Conservation (phyloP, 2,113 vertebrate genomes). For the Sinocyclocheilus anshuiensis region DNA sequence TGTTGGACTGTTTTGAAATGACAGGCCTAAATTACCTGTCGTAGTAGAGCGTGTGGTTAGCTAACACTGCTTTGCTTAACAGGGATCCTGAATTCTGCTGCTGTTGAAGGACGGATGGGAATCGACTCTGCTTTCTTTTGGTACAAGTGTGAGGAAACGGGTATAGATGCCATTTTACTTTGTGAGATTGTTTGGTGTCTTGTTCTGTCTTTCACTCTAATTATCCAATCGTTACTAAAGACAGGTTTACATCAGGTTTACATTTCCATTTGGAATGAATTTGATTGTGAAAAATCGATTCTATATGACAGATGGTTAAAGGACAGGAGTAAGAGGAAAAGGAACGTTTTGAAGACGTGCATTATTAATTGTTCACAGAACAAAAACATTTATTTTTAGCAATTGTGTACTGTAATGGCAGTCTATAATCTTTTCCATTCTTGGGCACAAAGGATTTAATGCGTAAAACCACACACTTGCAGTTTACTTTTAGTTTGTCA, state of each 20-base stretch:
- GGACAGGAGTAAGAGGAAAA: neutral
- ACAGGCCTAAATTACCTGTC: slow-evolving; percentile 69
- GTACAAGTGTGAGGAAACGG: neutral
- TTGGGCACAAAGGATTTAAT: too few relatives aligned
- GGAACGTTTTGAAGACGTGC: neutral
- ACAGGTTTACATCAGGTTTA: too few relatives aligned
- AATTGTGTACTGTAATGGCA: neutral
- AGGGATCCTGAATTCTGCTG: slow-evolving; percentile 40
- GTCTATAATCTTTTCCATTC: too few relatives aligned
- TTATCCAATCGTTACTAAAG: neutral
- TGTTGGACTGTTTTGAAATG: slow-evolving; percentile 69
- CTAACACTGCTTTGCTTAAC: slow-evolving; percentile 51
- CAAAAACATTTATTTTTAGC: neutral
- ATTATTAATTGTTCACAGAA: neutral
- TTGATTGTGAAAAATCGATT: too few relatives aligned
- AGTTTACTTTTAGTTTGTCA: too few relatives aligned
- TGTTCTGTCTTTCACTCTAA: neutral
- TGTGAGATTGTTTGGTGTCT: neutral
- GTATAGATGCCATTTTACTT: neutral
- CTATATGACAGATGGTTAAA: neutral
- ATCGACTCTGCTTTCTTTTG: slow-evolving; percentile 13
- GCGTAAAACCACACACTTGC: too few relatives aligned
- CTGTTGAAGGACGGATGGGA: slow-evolving; percentile 62
- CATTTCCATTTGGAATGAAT: neutral
- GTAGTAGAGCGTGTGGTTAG: slow-evolving; percentile 53